Base-by-base conservation (phyloP, 2,888 invertebrate genomes). In the Hemithea aestivaria region DNA sequence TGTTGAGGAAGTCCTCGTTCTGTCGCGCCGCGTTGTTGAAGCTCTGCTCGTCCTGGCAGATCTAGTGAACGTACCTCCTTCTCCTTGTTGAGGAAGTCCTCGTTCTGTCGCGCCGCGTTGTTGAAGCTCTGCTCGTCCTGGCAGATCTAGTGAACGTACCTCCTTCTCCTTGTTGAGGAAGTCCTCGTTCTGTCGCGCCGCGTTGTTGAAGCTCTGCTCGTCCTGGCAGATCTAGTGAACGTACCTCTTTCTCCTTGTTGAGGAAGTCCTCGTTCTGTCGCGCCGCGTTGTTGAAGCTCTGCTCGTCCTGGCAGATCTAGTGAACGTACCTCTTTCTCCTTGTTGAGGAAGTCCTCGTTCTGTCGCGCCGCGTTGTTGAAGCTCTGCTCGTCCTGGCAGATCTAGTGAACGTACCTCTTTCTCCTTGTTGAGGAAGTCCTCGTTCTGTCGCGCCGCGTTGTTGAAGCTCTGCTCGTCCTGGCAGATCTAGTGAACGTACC, bases 281-380 rank as follows among this genome's bases (percentile, higher is more conserved):
- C 0, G 89, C 79, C 7, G 90, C 89, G 55, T 87, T 88, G 65
- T 90, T 89, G 67, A 90, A 90, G 52, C 88, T 89, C 46, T 88
- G 85, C 58, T 89, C 89, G 40, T 93, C 92, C 26, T 91, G 88
- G 7, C 91, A 90, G 22, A 92, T 88, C n/a, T n/a, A n/a, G n/a
- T n/a, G n/a, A n/a, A n/a, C n/a, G n/a, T n/a, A 82, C 88, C 70
- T 87, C 74, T 51, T 89, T 80, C 58, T 90, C 89, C 31, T 77
- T 83, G 2, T 57, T 65, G 5, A 89, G 58, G 38, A 80, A 88
- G 59, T 89, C 88, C 45, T 88, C 88, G 49, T 90, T 90, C 56
- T 88, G 81, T 1, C 84, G 56, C 0, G 89, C 79, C 7, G 90
- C 89, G 55, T 87, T 88, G 65, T 90, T 89, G 67, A 90, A 90